Evolutionary conservation across 2,888 invertebrate species (phyloP).

Genomic region (Eremobia ochroleuca): DNA sequence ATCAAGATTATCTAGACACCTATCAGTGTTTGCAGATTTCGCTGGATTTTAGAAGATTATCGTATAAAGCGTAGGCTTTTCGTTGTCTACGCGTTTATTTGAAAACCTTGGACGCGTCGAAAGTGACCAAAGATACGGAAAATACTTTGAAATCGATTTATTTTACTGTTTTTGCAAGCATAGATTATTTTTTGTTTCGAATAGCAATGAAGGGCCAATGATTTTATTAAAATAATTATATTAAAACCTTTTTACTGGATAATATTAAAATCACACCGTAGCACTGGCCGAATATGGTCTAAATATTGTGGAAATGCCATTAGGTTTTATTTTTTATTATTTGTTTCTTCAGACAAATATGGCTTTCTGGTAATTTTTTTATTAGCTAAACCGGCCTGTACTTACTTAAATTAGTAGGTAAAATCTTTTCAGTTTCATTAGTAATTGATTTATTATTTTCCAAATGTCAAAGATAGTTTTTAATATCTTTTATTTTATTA

Average conservation of each 20-base stretch:
- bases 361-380: neutral
- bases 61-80: conserved; percentile 73
- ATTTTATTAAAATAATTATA: neutral
- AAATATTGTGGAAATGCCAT: conserved; percentile 4
- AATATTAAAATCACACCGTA: neutral
- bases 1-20: conserved; percentile 85
- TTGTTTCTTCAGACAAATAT: neutral
- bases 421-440: neutral
- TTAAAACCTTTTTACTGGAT: conserved; percentile 7
- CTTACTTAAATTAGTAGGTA: neutral
- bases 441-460: neutral
- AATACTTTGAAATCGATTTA: conserved; percentile 1
- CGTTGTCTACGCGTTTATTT: conserved; percentile 71
- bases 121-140: conserved; percentile 30
- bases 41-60: conserved; percentile 84
- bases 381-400: neutral
- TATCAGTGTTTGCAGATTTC: conserved; percentile 85
- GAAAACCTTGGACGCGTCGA: conserved; percentile 71
- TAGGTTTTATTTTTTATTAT: neutral
- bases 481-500: neutral
- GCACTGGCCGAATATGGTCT: neutral
- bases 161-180: neutral
- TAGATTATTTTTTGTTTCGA: neutral
- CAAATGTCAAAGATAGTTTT: neutral
- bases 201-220: neutral